phyloP scores from a whole-genome alignment of 2,113 vertebrate genomes.

The Erythrolamprus reginae region DNA sequence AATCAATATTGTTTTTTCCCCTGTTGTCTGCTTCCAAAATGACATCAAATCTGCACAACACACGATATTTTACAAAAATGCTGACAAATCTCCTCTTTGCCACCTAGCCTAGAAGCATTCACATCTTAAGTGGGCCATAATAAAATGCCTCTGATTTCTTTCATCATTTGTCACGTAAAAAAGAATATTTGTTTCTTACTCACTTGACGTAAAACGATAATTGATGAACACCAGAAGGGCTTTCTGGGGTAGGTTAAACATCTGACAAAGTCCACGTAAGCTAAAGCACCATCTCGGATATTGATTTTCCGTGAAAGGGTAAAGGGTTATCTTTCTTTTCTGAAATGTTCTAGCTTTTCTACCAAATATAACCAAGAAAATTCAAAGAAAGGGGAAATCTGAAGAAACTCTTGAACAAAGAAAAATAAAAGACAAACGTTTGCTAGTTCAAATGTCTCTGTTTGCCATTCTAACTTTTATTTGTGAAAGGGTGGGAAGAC shows the following conservation, averaged over 20 bases:
- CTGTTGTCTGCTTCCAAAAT: conserved; percentile 19
- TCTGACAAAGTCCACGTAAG: conserved; percentile 47
- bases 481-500: not conserved
- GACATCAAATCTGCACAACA: not conserved
- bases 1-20: not conserved
- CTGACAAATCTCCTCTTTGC: conserved; percentile 5
- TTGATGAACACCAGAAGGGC: conserved; percentile 42
- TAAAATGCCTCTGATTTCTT: conserved; percentile 35
- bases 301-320: conserved; percentile 41
- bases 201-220: conserved; percentile 49
- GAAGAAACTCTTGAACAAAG: not conserved
- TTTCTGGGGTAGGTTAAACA: conserved; percentile 33
- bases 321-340: conserved; percentile 45
- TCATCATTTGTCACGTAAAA: conserved; percentile 45
- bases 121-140: conserved; percentile 30
- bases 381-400: not conserved
- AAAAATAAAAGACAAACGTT: not conserved
- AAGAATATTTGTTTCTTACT: conserved; percentile 36
- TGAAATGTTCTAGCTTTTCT: conserved; percentile 44
- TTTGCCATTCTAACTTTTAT: not conserved
- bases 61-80: not conserved
- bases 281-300: conserved; percentile 44
- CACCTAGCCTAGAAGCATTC: not conserved
- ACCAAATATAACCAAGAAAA: conserved; percentile 36
- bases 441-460: conserved; percentile 8